phyloP scores from a whole-genome alignment of 2,113 vertebrate species.

The Solenodon paradoxus region DNA sequence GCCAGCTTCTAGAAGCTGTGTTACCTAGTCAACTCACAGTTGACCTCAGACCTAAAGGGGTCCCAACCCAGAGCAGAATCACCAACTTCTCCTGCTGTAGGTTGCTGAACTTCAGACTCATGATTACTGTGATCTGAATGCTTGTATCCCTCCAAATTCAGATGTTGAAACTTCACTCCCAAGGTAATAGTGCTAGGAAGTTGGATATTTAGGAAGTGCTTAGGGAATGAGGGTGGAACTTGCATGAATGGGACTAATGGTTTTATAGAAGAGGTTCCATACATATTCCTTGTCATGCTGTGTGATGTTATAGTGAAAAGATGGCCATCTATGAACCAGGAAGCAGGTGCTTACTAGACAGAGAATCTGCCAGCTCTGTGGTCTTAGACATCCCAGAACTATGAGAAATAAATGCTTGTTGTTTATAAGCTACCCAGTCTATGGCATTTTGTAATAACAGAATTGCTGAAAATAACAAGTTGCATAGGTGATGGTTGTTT shows the following conservation, averaged over 20 bases:
- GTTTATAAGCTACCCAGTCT: background rate
- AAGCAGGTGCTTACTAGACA: background rate
- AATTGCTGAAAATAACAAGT: background rate
- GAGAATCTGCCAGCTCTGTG: background rate
- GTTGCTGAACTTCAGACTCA: background rate
- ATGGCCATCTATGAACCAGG: background rate
- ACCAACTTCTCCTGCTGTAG: background rate
- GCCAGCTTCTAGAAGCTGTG: background rate
- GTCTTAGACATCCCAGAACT: background rate
- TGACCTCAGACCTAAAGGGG: no score
- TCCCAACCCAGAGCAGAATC: background rate
- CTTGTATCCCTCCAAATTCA: background rate
- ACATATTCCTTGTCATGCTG: background rate
- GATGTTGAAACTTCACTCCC: background rate
- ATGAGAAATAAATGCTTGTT: background rate
- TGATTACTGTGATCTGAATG: background rate
- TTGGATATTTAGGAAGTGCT: background rate
- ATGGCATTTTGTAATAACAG: background rate
- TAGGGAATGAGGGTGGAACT: background rate
- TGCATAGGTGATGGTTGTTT: background rate
- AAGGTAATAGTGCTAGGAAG: background rate
- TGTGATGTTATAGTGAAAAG: background rate
- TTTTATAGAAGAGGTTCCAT: background rate
- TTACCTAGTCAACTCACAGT: background rate
- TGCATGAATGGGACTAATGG: background rate